Evolutionary conservation across 2,113 vertebrate genomes (phyloP).

Genomic region (Macheiramphus alcinus): DNA sequence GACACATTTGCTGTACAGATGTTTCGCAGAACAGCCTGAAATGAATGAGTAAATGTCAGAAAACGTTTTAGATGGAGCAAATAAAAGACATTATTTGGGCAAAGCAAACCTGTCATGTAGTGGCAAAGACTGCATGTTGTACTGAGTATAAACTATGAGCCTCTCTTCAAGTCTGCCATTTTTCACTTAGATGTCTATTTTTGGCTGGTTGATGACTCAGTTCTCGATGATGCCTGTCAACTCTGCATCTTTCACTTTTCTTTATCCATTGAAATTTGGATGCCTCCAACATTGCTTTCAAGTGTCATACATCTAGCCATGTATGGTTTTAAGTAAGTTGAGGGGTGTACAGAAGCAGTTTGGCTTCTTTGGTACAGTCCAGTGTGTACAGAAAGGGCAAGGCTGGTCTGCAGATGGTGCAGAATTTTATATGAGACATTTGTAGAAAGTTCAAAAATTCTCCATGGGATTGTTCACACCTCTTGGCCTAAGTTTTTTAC

Average conservation of each 20-base stretch:
- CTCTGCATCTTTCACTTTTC: neutral
- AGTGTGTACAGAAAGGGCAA: neutral
- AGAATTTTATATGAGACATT: neutral
- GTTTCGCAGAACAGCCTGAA: constrained; percentile 58
- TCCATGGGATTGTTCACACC: neutral
- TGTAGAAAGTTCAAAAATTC: neutral
- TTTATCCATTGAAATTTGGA: neutral
- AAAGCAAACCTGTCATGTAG: neutral
- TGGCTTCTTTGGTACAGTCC: neutral
- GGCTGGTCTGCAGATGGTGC: neutral
- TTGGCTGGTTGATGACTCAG: neutral
- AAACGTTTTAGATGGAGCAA: constrained; percentile 36
- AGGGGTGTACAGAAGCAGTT: neutral
- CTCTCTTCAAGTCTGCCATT: neutral
- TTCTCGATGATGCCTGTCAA: neutral
- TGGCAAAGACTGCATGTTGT: neutral
- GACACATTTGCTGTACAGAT: constrained; percentile 70
- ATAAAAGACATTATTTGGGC: constrained; percentile 10
- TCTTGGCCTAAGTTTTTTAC: neutral
- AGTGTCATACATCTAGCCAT: neutral
- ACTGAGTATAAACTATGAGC: neutral
- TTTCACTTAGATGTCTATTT: neutral
- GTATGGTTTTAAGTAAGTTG: neutral
- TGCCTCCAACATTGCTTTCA: neutral
- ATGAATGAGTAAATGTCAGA: constrained; percentile 42